A percentile compares a stretch with the other conserved stretches of the same genome.
phyloP scores from a whole-genome alignment of 1,140 invertebrate species.

The Solenopsis invicta region DNA sequence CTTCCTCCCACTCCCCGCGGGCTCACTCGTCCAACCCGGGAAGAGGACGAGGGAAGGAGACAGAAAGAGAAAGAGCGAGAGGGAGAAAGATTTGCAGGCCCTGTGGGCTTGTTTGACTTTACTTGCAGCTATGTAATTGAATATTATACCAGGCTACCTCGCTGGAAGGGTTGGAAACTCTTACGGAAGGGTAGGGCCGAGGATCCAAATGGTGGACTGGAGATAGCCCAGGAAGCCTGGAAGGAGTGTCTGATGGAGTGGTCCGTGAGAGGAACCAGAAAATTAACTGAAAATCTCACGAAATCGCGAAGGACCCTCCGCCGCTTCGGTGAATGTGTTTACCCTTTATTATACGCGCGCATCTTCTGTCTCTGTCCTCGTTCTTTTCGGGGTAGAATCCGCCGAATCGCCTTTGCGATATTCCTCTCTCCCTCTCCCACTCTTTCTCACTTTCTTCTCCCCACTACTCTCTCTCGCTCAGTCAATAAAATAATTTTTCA shows the following conservation, averaged over 20 bases:
- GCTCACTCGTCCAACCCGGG: conserved; percentile 66
- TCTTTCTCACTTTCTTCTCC: neutral
- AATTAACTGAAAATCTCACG: conserved; percentile 80
- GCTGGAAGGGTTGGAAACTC: conserved; percentile 81
- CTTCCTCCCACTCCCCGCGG: conserved; percentile 55
- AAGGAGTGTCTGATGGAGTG: conserved; percentile 72
- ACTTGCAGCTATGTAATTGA: conserved; percentile 83
- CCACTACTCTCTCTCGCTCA: neutral
- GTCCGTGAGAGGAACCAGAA: conserved; percentile 76
- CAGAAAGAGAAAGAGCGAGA: conserved; percentile 30
- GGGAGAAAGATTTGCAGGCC: conserved; percentile 74
- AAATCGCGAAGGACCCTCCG: conserved; percentile 75
- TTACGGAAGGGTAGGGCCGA: conserved; percentile 76
- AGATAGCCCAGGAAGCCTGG: conserved; percentile 70
- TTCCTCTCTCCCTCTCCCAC: neutral
- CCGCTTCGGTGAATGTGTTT: conserved; percentile 68
- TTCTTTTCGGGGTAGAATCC: conserved; percentile 8
- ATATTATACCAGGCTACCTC: conserved; percentile 81
- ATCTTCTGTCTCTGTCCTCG: conserved; percentile 34
- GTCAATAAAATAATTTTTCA: conserved; percentile 19
- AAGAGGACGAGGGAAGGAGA: conserved; percentile 51
- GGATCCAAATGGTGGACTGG: conserved; percentile 74
- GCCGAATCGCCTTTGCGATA: conserved; percentile 14
- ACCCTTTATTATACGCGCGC: conserved; percentile 80
- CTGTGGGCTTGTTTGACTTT: conserved; percentile 81